Percentiles rank a stretch among this genome's conserved stretches.
phyloP scores from a whole-genome alignment of 2,113 vertebrate genomes.

The Hippocampus zosterae region DNA sequence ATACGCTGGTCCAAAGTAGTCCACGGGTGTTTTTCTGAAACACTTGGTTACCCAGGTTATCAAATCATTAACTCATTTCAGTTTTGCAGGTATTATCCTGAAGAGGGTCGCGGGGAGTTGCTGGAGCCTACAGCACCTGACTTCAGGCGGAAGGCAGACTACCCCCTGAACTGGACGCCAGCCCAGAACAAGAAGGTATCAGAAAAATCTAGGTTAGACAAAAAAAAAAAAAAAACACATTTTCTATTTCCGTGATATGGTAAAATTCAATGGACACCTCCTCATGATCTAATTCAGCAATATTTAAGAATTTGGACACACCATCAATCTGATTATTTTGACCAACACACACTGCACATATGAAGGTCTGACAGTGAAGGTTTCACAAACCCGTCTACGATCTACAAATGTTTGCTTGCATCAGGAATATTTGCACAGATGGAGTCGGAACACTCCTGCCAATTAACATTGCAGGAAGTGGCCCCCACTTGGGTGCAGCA shows the following conservation, averaged over 20 bases:
- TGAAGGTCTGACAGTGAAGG: not conserved
- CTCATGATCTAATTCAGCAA: too few relatives aligned
- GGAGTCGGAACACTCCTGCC: constrained; percentile 20
- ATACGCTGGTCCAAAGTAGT: constrained; percentile 1
- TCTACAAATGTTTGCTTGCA: constrained; percentile 33
- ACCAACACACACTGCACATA: not conserved
- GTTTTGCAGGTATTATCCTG: constrained; percentile 18
- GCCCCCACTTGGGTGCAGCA: not conserved
- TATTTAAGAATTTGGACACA: not conserved
- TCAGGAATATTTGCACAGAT: constrained; percentile 49
- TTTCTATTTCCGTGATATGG: not conserved
- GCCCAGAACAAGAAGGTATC: too few relatives aligned
- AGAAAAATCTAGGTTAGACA: too few relatives aligned
- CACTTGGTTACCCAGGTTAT: constrained; percentile 45
- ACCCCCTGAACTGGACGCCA: too few relatives aligned
- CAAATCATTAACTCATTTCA: constrained; percentile 47
- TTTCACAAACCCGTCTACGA: not conserved
- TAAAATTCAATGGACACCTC: too few relatives aligned
- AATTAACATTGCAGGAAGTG: constrained; percentile 15
- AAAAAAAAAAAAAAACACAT: too few relatives aligned
- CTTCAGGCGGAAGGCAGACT: too few relatives aligned
- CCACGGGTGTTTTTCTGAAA: constrained; percentile 17
- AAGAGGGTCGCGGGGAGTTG: too few relatives aligned
- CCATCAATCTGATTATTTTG: not conserved
- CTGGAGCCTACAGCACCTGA: too few relatives aligned